Evolutionary conservation across 2,797 vertebrate genomes (phyloP), one percentile per base, ranked within the genome.

Genomic region (Otolemur crassicaudatus): DNA sequence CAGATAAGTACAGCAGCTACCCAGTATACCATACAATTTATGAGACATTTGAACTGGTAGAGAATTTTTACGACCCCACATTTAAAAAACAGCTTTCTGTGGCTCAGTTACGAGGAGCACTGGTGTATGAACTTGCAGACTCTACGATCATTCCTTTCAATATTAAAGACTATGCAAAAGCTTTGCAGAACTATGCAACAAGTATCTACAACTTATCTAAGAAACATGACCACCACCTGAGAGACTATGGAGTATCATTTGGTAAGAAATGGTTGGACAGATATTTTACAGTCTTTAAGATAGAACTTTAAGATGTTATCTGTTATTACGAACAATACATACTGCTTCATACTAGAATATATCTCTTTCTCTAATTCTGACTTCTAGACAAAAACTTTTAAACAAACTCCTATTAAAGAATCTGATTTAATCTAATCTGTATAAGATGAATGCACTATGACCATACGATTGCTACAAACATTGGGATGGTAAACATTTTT

Each of bases 1-100:
- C 98, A 6, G 99, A 99, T 97, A 99, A 98, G 79, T 99, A 99
- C 99, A 99, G 99, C 98, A 99, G 97, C 97, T 99, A 99, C 83
- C 99, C 99, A 0, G 98, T 99, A 76, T 99, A 99, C 96, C 99
- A 99, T 98, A 99, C 99, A 1, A 98, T 99, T 56, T 99, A 99
- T 2, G 99, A 99, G 98, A 99, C 99, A 2, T 99, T 99, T 76
- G 99, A 99, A 97, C 84, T 99, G 82, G 99, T 99, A 97, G 98
- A 99, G 90, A 98, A 92, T 40, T 99, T 99, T 98, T 99, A 99
- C 6, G 99, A 99, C 96, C 99, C 99, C 0, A 97, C 98, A 14
- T 99, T 99, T 98, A 98, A 97, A 87, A 99, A 99, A 63, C 99
- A 99, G 56, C 98, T 98, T 14, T 98, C 99, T 0, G 98, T 99